Evolutionary conservation across 2,888 invertebrate species (phyloP).

Genomic region (Cenopis cana): DNA sequence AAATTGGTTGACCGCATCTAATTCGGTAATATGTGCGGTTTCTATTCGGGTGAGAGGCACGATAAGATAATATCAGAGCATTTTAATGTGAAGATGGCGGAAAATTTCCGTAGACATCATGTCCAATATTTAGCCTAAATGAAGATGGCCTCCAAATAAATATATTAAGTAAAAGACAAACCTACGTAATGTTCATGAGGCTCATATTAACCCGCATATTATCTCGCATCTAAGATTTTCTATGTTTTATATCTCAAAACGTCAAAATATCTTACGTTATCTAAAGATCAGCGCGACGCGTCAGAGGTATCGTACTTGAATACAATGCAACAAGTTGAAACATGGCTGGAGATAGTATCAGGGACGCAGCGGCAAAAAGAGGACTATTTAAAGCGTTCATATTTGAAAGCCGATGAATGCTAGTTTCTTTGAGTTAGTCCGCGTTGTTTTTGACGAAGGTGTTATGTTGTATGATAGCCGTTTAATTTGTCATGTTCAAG

Average conservation of each 20-base stretch:
- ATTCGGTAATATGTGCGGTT: no score
- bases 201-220: conserved; percentile 46
- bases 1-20: no score
- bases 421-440: conserved; percentile 16
- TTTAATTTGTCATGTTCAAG: not conserved
- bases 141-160: no score
- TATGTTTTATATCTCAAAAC: conserved; percentile 65
- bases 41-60: no score
- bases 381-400: conserved; percentile 46
- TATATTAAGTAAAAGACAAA: no score
- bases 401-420: conserved; percentile 39
- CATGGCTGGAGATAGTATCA: conserved; percentile 59
- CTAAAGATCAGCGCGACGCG: conserved; percentile 66
- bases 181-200: not conserved
- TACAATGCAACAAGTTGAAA: conserved; percentile 64
- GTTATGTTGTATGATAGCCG: not conserved
- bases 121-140: no score
- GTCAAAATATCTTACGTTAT: conserved; percentile 73
- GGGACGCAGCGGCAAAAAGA: conserved; percentile 56
- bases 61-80: no score
- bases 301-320: conserved; percentile 58
- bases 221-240: conserved; percentile 58
- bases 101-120: no score
- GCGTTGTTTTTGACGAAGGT: conserved; percentile 5
- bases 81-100: no score